Conservation (phyloP, 92 coral and sea anemone species). For the Actinostola sp. region DNA sequence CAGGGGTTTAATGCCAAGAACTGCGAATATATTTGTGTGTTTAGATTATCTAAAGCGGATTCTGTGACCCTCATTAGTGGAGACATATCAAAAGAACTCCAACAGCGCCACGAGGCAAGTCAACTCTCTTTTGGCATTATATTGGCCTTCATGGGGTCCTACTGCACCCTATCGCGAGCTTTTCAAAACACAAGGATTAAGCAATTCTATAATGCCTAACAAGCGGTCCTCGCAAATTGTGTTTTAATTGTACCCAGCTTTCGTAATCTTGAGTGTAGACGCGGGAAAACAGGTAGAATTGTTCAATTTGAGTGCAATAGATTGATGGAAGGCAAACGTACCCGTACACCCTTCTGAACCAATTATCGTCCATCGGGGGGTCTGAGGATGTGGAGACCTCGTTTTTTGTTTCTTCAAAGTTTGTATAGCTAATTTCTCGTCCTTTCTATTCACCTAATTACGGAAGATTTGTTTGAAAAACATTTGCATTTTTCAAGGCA, state of each 20-base stretch:
- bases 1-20: not conserved
- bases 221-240: not conserved
- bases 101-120: constrained; percentile 21
- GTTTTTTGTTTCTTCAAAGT: not conserved
- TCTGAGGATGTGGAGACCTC: not conserved
- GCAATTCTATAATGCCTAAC: not conserved
- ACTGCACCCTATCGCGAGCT: constrained; percentile 3
- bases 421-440: constrained; percentile 22
- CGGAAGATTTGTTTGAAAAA: constrained; percentile 25
- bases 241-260: not conserved
- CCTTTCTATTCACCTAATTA: constrained; percentile 31
- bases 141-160: not conserved
- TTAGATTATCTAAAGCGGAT: constrained; percentile 9
- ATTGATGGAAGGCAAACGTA: not conserved
- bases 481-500: constrained; percentile 5
- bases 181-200: constrained; percentile 14
- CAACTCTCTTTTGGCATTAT: not conserved
- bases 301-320: not conserved
- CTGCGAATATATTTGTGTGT: not conserved
- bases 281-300: not conserved
- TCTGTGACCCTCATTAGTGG: constrained; percentile 5
- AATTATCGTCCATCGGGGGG: constrained; percentile 6
- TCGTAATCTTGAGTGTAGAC: too few species aligned
- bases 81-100: constrained; percentile 19
- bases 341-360: not conserved